Evolutionary conservation across 1,140 invertebrate species (phyloP).

Genomic region (Tribolium castaneum): DNA sequence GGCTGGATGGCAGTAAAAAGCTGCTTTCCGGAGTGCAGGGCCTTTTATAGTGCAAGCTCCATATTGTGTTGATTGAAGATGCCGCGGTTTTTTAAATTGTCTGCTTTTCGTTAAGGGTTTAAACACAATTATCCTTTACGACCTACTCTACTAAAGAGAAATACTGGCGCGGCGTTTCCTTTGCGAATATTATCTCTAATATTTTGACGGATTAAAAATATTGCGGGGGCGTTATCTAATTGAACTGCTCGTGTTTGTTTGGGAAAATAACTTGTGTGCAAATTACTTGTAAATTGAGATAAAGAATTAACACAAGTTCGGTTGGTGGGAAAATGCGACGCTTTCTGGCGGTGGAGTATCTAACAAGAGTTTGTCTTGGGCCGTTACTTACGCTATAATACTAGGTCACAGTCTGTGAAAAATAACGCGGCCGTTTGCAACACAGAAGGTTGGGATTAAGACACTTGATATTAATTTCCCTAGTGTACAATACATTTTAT

Average conservation of each 20-base stretch:
- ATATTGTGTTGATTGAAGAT: conserved; percentile 45
- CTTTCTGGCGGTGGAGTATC: conserved; percentile 44
- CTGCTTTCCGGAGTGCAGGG: conserved; percentile 36
- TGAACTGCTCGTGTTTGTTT: conserved; percentile 3
- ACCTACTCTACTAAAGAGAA: conserved; percentile 25
- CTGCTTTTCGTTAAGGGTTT: conserved; percentile 39
- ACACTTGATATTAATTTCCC: conserved; percentile 64
- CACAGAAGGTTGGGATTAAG: conserved; percentile 62
- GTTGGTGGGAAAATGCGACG: conserved; percentile 28
- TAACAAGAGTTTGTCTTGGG: conserved; percentile 54
- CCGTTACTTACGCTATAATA: conserved; percentile 56
- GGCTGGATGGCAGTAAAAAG: conserved; percentile 28
- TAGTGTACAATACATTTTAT: conserved; percentile 63
- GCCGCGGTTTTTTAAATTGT: conserved; percentile 42
- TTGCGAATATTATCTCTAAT: conserved; percentile 18
- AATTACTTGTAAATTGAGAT: conserved; percentile 49
- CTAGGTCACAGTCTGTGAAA: conserved; percentile 60
- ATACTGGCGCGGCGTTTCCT: neutral
- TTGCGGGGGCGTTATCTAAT: neutral
- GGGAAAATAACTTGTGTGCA: conserved; percentile 5
- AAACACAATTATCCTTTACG: conserved; percentile 36
- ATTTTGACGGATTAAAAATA: neutral
- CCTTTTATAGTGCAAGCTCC: conserved; percentile 44
- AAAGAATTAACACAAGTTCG: conserved; percentile 49
- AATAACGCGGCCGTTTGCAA: conserved; percentile 59